Percentiles rank a stretch among this genome's conserved stretches.
Conservation (phyloP, 1,140 invertebrate species). For the Eumaeus atala region DNA sequence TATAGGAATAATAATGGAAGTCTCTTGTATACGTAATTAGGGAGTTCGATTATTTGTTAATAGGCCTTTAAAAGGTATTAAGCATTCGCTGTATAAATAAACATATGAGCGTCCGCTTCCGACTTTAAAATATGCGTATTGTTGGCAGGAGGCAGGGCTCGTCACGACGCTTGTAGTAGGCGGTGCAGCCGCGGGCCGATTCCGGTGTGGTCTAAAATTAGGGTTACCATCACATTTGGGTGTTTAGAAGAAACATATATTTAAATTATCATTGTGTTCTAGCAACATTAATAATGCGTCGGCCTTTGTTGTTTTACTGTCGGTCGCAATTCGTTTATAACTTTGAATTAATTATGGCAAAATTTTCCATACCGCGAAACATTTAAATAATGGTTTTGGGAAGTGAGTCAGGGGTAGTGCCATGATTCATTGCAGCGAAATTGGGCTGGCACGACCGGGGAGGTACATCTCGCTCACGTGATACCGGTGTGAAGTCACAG, state of each 20-base stretch:
- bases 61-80: constrained; percentile 1
- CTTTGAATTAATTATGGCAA: too few species aligned
- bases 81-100: constrained; percentile 12
- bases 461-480: too few species aligned
- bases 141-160: constrained; percentile 36
- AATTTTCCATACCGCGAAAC: too few species aligned
- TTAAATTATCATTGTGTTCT: background rate
- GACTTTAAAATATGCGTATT: constrained; percentile 16
- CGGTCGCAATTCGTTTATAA: too few species aligned
- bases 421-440: too few species aligned
- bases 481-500: too few species aligned
- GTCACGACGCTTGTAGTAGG: constrained; percentile 50
- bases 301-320: too few species aligned
- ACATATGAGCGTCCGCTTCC: constrained; percentile 20
- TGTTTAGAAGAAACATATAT: background rate
- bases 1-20: background rate
- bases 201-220: constrained; percentile 58
- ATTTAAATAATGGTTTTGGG: too few species aligned
- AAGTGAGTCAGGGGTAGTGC: too few species aligned
- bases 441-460: too few species aligned
- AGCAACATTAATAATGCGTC: background rate
- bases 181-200: constrained; percentile 34
- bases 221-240: background rate
- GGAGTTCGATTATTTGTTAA: constrained; percentile 2
- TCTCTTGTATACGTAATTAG: constrained; percentile 6